phyloP scores from a whole-genome alignment of 1,140 invertebrate species.

The Brevipalpus yothersi region DNA sequence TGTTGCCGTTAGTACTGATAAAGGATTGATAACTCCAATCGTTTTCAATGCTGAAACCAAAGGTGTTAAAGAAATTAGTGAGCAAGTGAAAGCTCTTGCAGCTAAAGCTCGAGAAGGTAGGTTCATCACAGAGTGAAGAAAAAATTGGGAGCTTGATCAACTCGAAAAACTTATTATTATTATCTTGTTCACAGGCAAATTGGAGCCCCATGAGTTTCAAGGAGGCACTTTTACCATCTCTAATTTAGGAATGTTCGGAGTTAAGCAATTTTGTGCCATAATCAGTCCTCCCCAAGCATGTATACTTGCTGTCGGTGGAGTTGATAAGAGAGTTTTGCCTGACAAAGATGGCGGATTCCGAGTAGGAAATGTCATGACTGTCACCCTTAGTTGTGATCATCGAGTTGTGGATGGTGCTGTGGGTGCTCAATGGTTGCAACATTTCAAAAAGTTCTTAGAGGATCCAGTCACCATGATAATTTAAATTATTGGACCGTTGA shows the following conservation, averaged over 20 bases:
- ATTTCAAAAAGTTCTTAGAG: conserved; percentile 35
- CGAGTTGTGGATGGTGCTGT: conserved; percentile 45
- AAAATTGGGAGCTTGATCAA: background rate
- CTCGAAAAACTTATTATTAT: background rate
- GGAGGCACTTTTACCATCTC: conserved; percentile 60
- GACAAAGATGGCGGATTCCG: conserved; percentile 20
- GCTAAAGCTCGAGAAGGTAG: conserved; percentile 63
- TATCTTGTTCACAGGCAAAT: conserved; percentile 26
- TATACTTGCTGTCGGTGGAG: conserved; percentile 36
- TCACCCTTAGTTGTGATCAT: conserved; percentile 42
- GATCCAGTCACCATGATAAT: conserved; percentile 37
- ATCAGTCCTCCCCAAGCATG: conserved; percentile 43
- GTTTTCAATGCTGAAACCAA: conserved; percentile 62
- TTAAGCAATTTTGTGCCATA: conserved; percentile 37
- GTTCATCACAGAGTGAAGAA: background rate
- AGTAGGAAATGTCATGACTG: conserved; percentile 29
- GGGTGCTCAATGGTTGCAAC: conserved; percentile 36
- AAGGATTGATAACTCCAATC: conserved; percentile 91
- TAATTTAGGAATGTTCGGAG: conserved; percentile 93
- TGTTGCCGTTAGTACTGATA: conserved; percentile 84
- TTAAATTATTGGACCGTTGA: conserved; percentile 16
- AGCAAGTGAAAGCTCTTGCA: conserved; percentile 58
- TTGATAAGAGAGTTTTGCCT: conserved; percentile 27
- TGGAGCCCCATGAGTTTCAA: conserved; percentile 91
- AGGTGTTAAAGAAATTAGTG: conserved; percentile 66